Base-by-base conservation (phyloP, 2,113 vertebrate genomes). In the Ursus arctos region DNA sequence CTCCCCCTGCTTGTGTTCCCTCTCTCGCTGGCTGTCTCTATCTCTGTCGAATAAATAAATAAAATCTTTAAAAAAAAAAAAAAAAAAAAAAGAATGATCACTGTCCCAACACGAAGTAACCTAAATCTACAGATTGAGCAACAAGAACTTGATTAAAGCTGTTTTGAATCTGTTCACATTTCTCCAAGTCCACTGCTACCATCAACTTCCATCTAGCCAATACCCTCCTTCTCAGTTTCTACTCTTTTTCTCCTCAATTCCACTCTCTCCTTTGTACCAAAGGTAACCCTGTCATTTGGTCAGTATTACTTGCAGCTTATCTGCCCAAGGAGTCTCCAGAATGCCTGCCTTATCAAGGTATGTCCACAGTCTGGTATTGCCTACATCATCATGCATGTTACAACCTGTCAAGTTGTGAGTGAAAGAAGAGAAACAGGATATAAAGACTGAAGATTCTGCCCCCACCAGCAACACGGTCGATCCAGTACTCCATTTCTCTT, bases 81-180 rank as follows among this genome's bases (percentile, higher is more conserved):
- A n/a, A n/a, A n/a, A n/a, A n/a, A n/a, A n/a, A n/a, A n/a, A n/a
- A 93, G 51, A 80, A 76, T 61, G 89, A 69, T 13, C 83, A 81
- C 43, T 81, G 79, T 61, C 53, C 61, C 61, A 92, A 94, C 67
- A 74, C 40, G 59, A 82, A 57, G 79, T 26, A 80, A 55, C 24
- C 61, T 43, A 59, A 94, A 63, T 65, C 43, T 63, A 36, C 21
- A 57, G 36, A 92, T 94, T 84, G 51, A 92, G 77, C 43, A 92
- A 40, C 24, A 88, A 93, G 82, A 83, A 79, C n/a, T 55, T 92
- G 65, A 94, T 43, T 87, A 92, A 97, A 82, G 43, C 31, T 55
- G 31, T 65, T 77, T 94, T 65, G 89, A 77, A 92, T 90, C 72
- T 95, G 33, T 36, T 93, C 36, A 69, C 2, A 51, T 89, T 1